Percentiles rank a stretch among this genome's conserved stretches.
Evolutionary conservation across 2,113 vertebrate genomes (phyloP).

Genomic region (Theristicus caerulescens): DNA sequence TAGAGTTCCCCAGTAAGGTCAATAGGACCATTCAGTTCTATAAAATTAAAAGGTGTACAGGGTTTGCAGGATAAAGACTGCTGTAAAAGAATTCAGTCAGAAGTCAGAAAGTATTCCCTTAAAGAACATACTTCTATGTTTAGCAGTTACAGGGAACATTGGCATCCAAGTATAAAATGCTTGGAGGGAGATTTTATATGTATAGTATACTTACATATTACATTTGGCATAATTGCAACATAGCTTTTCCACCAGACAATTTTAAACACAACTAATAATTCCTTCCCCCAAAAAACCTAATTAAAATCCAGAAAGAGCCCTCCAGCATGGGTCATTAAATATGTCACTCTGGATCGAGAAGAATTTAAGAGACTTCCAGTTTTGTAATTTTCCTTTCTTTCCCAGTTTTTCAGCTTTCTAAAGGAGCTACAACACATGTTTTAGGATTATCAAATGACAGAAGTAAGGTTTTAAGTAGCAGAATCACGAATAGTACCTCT

Average conservation of each 20-base stretch:
- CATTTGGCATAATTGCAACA: neutral
- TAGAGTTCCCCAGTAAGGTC: neutral
- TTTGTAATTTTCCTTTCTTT: neutral
- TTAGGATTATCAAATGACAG: neutral
- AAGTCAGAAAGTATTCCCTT: neutral
- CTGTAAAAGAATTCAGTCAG: neutral
- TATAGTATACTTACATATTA: neutral
- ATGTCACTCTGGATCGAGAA: neutral
- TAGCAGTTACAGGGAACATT: neutral
- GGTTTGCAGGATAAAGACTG: neutral
- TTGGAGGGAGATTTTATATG: neutral
- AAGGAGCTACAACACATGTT: neutral
- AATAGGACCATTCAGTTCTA: neutral
- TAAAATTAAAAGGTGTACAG: neutral
- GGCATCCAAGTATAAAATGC: neutral
- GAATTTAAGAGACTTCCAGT: neutral
- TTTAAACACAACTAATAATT: neutral
- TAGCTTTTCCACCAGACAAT: neutral
- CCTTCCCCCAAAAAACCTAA: neutral
- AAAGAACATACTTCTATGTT: neutral
- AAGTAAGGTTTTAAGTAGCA: neutral
- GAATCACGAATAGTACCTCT: slow-evolving; percentile 79
- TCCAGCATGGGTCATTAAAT: neutral
- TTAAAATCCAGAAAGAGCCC: neutral
- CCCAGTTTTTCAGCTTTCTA: neutral